A percentile compares a stretch with the other conserved stretches of the same genome.
Conservation (phyloP, 1,140 invertebrate species). For the Hormaphis cornu region DNA sequence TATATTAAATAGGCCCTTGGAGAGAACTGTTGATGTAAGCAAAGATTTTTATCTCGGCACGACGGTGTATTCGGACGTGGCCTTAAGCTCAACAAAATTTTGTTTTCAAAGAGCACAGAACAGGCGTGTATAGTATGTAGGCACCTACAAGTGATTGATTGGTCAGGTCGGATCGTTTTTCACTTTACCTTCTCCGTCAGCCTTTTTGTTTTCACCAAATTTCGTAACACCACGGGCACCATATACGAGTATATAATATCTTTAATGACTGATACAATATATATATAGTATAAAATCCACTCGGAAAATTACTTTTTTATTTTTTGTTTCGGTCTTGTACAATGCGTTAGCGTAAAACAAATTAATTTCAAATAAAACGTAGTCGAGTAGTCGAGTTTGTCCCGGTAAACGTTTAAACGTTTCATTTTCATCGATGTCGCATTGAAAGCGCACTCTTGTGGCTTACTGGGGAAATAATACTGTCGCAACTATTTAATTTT, state of each 20-base stretch:
- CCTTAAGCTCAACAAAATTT: neutral
- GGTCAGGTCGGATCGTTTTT: neutral
- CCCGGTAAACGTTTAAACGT: too few species aligned
- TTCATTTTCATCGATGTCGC: too few species aligned
- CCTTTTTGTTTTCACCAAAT: neutral
- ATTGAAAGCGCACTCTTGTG: too few species aligned
- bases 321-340: too few species aligned
- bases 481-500: too few species aligned
- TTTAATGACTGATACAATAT: neutral
- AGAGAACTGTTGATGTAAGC: neutral
- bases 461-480: too few species aligned
- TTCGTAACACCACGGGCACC: neutral
- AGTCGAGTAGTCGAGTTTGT: too few species aligned
- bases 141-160: constrained; percentile 19
- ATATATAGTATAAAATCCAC: neutral
- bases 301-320: neutral
- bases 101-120: neutral
- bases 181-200: neutral
- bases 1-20: neutral
- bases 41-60: neutral
- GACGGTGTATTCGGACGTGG: neutral
- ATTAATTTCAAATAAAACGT: too few species aligned
- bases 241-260: too few species aligned
- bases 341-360: too few species aligned
- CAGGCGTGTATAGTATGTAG: neutral